These are phyloP conservation scores for Bombycilla garrulus DNA, from an alignment of 2,113 vertebrate species.

Conservation along the genomic window DNA sequence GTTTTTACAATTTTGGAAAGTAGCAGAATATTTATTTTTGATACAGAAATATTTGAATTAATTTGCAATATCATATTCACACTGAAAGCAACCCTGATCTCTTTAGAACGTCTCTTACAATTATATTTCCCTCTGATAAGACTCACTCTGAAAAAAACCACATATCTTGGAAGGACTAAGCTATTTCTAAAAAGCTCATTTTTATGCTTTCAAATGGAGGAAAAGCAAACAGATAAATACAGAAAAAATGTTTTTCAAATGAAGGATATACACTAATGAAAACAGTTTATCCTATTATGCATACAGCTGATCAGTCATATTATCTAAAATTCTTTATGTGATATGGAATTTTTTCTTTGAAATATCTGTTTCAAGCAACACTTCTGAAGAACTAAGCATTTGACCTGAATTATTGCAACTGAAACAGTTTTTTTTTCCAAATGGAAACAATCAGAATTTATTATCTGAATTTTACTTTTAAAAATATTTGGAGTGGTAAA, in stretches of 20 bases:
- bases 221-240: neutral
- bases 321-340: neutral
- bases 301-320: neutral
- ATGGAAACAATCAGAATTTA: neutral
- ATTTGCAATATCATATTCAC: neutral
- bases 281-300: neutral
- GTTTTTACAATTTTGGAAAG: neutral
- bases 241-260: neutral
- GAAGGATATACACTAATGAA: neutral
- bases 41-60: neutral
- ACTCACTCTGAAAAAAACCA: neutral
- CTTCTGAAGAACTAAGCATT: neutral
- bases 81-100: neutral
- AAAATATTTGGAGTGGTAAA: neutral
- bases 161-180: neutral
- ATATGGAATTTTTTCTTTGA: neutral
- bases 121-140: neutral
- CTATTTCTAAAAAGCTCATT: neutral
- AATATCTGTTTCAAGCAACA: neutral
- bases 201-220: neutral
- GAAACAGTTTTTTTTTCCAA: neutral
- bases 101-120: neutral
- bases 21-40: neutral
- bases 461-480: neutral
- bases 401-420: neutral